A percentile compares a stretch with the other conserved stretches of the same genome.
Evolutionary conservation across 2,888 invertebrate species (phyloP).

Genomic region (Sphecodes monilicornis): DNA sequence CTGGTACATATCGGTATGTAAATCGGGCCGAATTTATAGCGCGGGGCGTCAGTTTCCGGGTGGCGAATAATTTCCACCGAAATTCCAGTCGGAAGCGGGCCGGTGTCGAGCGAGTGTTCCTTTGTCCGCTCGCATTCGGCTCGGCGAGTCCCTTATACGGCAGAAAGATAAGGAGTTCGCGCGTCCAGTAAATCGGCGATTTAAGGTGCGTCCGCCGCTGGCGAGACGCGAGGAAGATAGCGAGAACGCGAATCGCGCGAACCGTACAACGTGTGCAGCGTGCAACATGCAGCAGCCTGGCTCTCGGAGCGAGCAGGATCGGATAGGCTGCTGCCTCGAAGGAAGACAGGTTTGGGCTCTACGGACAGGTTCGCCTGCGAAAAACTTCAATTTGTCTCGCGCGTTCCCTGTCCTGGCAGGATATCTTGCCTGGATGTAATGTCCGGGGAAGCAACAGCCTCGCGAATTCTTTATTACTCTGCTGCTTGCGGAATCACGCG

Average conservation of each 20-base stretch:
- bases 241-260: conserved; percentile 42
- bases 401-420: conserved; percentile 68
- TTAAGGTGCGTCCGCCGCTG: conserved; percentile 45
- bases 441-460: conserved; percentile 28
- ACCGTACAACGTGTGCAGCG: conserved; percentile 25
- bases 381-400: conserved; percentile 80
- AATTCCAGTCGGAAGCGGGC: conserved; percentile 18
- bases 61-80: background rate
- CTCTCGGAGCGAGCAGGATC: conserved; percentile 59
- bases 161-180: conserved; percentile 55
- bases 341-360: conserved; percentile 73
- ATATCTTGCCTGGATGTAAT: conserved; percentile 67
- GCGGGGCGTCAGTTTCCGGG: background rate
- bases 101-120: background rate
- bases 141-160: conserved; percentile 44
- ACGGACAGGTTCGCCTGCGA: conserved; percentile 77
- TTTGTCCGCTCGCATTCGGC: conserved; percentile 21
- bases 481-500: background rate
- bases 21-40: conserved; percentile 7
- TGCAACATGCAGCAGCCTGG: background rate
- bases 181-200: conserved; percentile 57
- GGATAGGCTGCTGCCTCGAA: conserved; percentile 62
- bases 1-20: background rate
- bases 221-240: conserved; percentile 38
- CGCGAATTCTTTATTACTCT: conserved; percentile 17